Evolutionary conservation across 30 jellyfish, hydroid and myxozoan species (phyloP).

Genomic region (Aurelia aurita): DNA sequence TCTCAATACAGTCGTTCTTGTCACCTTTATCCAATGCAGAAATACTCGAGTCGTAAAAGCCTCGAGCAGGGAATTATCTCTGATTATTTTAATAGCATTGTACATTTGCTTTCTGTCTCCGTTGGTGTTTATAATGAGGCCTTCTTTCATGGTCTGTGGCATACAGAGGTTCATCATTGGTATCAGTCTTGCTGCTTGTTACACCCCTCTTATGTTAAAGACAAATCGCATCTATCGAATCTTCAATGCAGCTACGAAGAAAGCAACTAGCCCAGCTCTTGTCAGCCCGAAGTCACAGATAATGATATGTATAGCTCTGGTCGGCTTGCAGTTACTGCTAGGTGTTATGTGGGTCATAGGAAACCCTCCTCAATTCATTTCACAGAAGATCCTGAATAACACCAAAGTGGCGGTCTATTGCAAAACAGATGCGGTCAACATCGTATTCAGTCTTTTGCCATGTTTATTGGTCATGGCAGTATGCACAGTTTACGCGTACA

Average conservation of each 20-base stretch:
- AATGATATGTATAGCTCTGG: constrained; percentile 63
- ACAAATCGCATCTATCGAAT: constrained; percentile 90
- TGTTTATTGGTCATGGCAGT: constrained; percentile 79
- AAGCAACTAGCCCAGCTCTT: constrained; percentile 40
- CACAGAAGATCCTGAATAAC: not conserved
- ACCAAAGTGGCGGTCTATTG: constrained; percentile 58
- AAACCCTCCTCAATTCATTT: constrained; percentile 63
- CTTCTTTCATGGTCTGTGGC: constrained; percentile 57
- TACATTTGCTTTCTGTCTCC: constrained; percentile 74
- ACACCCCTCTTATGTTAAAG: constrained; percentile 87
- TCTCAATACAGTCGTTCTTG: constrained; percentile 36
- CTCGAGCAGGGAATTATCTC: constrained; percentile 51
- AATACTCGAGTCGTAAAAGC: constrained; percentile 66
- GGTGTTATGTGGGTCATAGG: constrained; percentile 85
- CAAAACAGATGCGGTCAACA: constrained; percentile 25
- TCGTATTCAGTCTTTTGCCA: constrained; percentile 65
- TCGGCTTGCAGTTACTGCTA: constrained; percentile 69
- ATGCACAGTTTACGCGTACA: constrained; percentile 86
- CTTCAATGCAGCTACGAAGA: constrained; percentile 60
- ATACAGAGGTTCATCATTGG: constrained; percentile 81
- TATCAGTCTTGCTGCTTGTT: constrained; percentile 78
- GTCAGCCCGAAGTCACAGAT: constrained; percentile 87
- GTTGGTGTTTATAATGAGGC: constrained; percentile 34
- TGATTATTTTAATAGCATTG: constrained; percentile 65
- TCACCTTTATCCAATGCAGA: constrained; percentile 17